Conservation (phyloP, 2,888 invertebrate genomes). For the Stenoptilia bipunctidactyla region DNA sequence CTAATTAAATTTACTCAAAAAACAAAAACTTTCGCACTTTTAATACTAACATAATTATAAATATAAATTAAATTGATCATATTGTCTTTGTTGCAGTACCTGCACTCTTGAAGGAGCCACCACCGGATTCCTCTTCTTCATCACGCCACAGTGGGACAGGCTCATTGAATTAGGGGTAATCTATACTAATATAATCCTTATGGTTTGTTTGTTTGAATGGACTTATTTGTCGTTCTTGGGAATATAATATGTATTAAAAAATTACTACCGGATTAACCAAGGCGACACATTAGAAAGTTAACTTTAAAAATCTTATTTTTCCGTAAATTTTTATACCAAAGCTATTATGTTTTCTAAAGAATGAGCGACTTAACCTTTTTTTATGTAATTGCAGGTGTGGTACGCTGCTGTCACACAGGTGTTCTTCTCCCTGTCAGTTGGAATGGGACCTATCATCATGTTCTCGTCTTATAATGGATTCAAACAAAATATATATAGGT, state of each 20-base stretch:
- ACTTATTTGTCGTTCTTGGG: background rate
- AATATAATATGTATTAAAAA: background rate
- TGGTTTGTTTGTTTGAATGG: constrained; percentile 13
- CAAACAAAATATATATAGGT: constrained; percentile 79
- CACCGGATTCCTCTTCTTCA: constrained; percentile 82
- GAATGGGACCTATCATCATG: constrained; percentile 84
- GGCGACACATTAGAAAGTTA: too few species aligned
- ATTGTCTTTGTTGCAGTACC: constrained; percentile 68
- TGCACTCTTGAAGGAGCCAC: constrained; percentile 78
- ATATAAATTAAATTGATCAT: too few species aligned
- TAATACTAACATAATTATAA: too few species aligned
- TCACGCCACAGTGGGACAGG: constrained; percentile 83
- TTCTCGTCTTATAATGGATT: constrained; percentile 84
- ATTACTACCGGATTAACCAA: background rate
- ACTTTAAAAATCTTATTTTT: too few species aligned
- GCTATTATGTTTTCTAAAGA: too few species aligned
- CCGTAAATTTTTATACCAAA: too few species aligned
- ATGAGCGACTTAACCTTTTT: too few species aligned
- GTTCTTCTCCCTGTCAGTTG: constrained; percentile 83
- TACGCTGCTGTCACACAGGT: constrained; percentile 85
- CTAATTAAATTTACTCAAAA: too few species aligned
- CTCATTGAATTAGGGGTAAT: constrained; percentile 75
- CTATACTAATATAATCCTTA: too few species aligned
- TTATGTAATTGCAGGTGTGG: constrained; percentile 73
- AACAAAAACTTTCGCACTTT: too few species aligned